Evolutionary conservation across 37 sponge, comb jelly and placozoan genomes (phyloP).

Genomic region (Aplysina aerophoba): DNA sequence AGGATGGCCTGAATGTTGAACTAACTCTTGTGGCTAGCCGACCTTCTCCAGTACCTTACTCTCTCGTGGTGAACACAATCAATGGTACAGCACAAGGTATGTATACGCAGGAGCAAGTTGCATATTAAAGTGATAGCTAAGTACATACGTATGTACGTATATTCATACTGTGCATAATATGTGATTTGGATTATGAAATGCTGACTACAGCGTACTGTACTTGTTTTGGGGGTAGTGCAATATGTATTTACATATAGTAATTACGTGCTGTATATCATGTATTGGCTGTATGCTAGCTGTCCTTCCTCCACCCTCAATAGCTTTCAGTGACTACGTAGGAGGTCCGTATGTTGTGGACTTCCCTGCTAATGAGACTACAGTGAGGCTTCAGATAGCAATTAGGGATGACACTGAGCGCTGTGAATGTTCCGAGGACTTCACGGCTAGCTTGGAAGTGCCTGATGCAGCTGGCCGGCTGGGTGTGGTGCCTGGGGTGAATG

Average conservation of each 20-base stretch:
- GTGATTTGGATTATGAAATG: no score
- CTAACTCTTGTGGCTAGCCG: neutral
- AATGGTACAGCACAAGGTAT: neutral
- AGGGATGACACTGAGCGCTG: neutral
- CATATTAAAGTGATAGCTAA: no score
- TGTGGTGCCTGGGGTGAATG: neutral
- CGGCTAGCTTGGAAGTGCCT: neutral
- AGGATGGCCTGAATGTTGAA: neutral
- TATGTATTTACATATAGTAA: no score
- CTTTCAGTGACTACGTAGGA: neutral
- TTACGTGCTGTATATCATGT: no score
- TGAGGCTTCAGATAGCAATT: neutral
- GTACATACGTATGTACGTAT: no score
- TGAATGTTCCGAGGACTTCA: conserved; percentile 12
- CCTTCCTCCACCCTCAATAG: no score
- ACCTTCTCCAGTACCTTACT: neutral
- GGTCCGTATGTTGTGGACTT: neutral
- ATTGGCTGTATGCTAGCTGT: no score
- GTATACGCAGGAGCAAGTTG: neutral
- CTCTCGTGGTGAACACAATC: neutral
- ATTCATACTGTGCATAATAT: no score
- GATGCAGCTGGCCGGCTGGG: neutral
- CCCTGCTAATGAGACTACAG: neutral
- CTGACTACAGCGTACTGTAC: no score
- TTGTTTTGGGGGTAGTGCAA: no score